Conservation (phyloP, 2,888 invertebrate genomes). For the Chymomyza procnemis region DNA sequence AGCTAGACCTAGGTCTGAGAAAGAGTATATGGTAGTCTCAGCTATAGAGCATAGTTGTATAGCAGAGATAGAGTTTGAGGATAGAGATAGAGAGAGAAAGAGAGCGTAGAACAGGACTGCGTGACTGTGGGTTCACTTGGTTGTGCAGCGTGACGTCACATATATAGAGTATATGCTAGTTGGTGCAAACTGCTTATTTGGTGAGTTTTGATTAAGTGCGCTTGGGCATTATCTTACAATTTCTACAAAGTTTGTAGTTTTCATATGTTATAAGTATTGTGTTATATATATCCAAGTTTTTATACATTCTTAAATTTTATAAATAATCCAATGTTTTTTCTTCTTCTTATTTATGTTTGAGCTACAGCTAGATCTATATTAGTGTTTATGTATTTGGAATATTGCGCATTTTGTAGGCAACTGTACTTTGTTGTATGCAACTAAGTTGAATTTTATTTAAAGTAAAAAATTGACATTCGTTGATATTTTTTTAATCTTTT, state of each 20-base stretch:
- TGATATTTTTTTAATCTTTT: conserved; percentile 32
- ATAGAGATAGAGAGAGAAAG: conserved; percentile 8
- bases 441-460: conserved; percentile 18
- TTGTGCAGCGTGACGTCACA: background rate
- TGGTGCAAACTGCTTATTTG: background rate
- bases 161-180: background rate
- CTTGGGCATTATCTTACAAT: background rate
- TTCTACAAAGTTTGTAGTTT: background rate
- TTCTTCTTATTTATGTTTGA: no score
- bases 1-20: background rate
- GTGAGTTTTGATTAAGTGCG: background rate
- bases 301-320: background rate
- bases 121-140: conserved; percentile 1
- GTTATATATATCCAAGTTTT: background rate
- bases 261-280: background rate
- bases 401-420: background rate
- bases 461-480: conserved; percentile 72
- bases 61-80: conserved; percentile 14
- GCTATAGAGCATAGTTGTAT: background rate
- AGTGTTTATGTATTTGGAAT: background rate
- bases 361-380: background rate
- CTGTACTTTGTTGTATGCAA: conserved; percentile 6
- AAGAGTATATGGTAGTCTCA: background rate
- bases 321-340: background rate
- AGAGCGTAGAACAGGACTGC: conserved; percentile 2